Evolutionary conservation across 1,140 invertebrate species (phyloP), one percentile per base, ranked within the genome.

Genomic region (Zaprionus capensis): DNA sequence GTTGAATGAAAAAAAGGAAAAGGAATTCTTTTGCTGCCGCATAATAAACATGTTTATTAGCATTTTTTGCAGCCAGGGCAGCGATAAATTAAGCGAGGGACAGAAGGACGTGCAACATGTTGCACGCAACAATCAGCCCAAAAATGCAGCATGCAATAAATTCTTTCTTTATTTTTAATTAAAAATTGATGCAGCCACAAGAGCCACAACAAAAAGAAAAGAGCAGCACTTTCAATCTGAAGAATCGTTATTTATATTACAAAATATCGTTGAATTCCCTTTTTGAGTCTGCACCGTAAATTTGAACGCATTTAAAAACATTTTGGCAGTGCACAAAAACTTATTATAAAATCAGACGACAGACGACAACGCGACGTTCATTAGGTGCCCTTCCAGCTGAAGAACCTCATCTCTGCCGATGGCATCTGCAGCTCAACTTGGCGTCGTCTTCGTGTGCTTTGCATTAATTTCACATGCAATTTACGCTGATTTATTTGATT

Each of bases 41-140:
- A 88, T 88, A 88, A 88, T 88, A 90, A 88, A 88, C 85, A 88
- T 88, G 85, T 88, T 88, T 88, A 88, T 88, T 88, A 88, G 83
- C 85, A 88, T 88, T 86, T 68, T 49, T 87, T 88, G 70, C 53
- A 65, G 69, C 58, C 63, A 78, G 81, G 68, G 83, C 77, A 90
- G 41, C 70, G 68, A 73, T 80, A 71, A 76, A 73, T 81, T 79
- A 81, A 71, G 58, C 73, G 49, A 36, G 66, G 41, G 41, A 71
- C n/a, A 55, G 78, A 71, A 75, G 66, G 9, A 24, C 71, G 62
- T 80, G 84, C 84, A 88, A 88, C 84, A 84, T 88, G 84, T 88
- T 88, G 84, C 84, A 84, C 75, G 84, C 84, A 90, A 76, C 81
- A 88, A 81, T 90, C 81, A 69, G 38, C 56, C 77, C 67, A 46